Evolutionary conservation across 2,113 vertebrate species (phyloP), one percentile per base, ranked within the genome.

Genomic region (Setophaga kirtlandii): DNA sequence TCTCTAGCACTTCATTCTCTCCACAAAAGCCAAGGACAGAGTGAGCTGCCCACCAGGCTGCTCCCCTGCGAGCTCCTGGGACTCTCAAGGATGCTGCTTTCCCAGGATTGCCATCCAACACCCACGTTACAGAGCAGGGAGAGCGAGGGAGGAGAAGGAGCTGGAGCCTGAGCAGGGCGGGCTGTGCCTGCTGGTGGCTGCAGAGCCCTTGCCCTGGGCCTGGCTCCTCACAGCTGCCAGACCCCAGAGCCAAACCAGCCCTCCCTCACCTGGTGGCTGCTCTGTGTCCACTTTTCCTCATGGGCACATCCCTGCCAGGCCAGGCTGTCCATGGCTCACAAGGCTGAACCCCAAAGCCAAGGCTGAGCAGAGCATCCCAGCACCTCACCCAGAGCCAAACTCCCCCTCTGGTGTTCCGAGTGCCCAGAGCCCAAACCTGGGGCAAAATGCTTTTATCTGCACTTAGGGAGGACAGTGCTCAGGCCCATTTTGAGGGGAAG

Each of bases 401-500:
- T 74, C 58, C 80, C 68, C 11, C 53, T 21, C 17, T 11, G 69
- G 17, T 60, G 28, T 69, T 75, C 8, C 18, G 8, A 22, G 79
- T 12, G 12, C 59, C 4, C 2, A 27, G 70, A 50, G 52, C 33
- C 67, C 46, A 39, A 23, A 59, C n/a, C 5, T 33, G 67, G n/a
- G 19, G 41, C 78, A 44, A 68, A 89, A 58, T 13, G 33, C 70
- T 73, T 94, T 75, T 62, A 41, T 47, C 65, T 75, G 80, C 71
- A 8, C 42, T 58, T 80, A 65, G 87, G 65, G 42, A 87, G 70
- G 83, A 74, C 60, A 71, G 68, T 87, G 65, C 50, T 76, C 27
- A 76, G 84, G 46, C 37, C 44, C 22, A 50, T 83, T 89, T 95
- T 80, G 92, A 69, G 97, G 97, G 95, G 92, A 94, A 97, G 78